Base-by-base conservation (phyloP, 2,113 vertebrate genomes). In the Tachuris rubrigastra region DNA sequence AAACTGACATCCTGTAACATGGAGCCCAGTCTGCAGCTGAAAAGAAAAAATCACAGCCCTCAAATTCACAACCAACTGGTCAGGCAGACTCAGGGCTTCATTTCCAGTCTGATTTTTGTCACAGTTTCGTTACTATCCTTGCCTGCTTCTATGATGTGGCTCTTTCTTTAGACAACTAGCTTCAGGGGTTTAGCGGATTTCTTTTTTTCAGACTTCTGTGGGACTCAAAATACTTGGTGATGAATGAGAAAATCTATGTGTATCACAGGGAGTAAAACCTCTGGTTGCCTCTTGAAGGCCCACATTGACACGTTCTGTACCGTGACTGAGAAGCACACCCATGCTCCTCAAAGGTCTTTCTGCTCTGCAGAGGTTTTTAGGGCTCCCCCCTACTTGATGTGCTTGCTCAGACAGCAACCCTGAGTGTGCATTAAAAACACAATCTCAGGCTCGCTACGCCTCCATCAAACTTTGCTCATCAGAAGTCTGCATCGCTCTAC, bases 361-460 rank as follows among this genome's bases (percentile, higher is more conserved):
- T 24, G 56, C 62, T 53, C 56, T 42, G 81, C 81, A 81, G 56
- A 87, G 37, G 5, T 41, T 62, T 76, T 53, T 16, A 3, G 50
- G 9, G 44, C 49, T 75, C 69, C 44, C 44, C 14, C 6, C 35
- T 59, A 44, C 69, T 73, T 2, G 1, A 41, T 0, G 0, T 14
- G 1, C 55, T 59, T 41, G 52, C 35, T 87, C 80, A 6, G 3
- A 8, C 75, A 59, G 79, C 79, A 87, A 52, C 21, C 30, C 56
- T 31, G 39, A 55, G 16, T 1, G 0, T 31, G 35, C 16, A n/a
- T 33, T 37, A 33, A 28, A 31, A 27, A 58, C 79, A 67, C 44
- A 60, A 35, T 58, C 49, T 59, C 1, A 2, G 33, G 42, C 35
- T 86, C 2, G 1, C 50, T 78, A 13, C 0, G 0, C 20, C 46